Conservation (phyloP, 2,113 vertebrate species). For the human region DNA sequence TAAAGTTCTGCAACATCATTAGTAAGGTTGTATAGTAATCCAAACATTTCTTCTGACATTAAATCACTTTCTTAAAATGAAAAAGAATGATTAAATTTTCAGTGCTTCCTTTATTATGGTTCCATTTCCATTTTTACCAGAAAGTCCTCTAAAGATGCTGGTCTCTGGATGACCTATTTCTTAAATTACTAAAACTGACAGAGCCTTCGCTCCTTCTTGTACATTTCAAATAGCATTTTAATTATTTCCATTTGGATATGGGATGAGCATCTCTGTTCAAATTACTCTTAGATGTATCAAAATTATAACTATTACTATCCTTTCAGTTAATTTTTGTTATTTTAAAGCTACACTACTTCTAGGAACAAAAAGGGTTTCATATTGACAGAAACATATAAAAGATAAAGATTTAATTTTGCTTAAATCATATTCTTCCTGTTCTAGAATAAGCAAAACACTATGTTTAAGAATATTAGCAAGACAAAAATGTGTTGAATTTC, state of each 20-base stretch:
- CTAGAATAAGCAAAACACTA: not conserved
- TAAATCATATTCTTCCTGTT: not conserved
- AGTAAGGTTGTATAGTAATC: not conserved
- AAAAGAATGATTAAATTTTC: not conserved
- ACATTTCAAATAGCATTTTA: not conserved
- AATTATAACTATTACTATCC: not conserved
- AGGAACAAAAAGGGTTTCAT: not conserved
- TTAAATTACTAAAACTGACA: not conserved
- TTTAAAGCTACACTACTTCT: not conserved
- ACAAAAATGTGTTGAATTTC: not conserved
- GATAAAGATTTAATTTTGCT: not conserved
- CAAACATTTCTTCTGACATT: not conserved
- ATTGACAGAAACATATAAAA: not conserved
- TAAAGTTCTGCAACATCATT: not conserved
- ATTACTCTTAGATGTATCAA: not conserved
- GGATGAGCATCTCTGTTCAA: not conserved
- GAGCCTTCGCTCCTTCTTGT: rapidly evolving
- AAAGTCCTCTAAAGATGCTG: not conserved
- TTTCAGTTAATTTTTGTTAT: not conserved
- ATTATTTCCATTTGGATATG: not conserved
- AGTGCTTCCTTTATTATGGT: not conserved
- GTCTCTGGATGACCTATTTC: not conserved
- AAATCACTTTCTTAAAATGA: not conserved
- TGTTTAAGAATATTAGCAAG: not conserved
- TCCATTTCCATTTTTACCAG: not conserved